Conservation (phyloP, 2,113 vertebrate genomes). For the Artemisiospiza belli region DNA sequence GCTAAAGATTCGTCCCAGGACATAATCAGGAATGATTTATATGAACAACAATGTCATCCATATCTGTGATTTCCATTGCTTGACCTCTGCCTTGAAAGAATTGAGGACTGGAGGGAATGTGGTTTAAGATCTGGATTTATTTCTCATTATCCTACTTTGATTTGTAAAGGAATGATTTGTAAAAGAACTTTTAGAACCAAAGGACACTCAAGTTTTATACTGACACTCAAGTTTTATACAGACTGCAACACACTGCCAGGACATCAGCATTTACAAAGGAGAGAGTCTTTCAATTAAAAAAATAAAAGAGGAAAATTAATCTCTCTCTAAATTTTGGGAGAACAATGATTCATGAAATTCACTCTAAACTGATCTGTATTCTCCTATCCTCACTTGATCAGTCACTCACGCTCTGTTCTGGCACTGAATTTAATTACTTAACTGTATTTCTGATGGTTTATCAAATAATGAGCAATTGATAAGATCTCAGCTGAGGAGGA, state of each 20-base stretch:
- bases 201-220: background rate
- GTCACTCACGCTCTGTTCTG: background rate
- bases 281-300: conserved; percentile 1
- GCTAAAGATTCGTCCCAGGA: background rate
- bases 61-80: background rate
- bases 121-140: background rate
- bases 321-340: background rate
- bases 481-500: conserved; percentile 21
- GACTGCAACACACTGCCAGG: background rate
- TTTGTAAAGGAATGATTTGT: background rate
- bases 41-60: fast-evolving
- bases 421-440: conserved; percentile 47
- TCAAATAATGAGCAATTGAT: conserved; percentile 56
- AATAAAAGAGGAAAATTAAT: background rate
- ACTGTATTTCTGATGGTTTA: conserved; percentile 43
- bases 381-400: background rate
- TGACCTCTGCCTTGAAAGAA: background rate
- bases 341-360: conserved; percentile 24
- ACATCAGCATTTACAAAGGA: background rate
- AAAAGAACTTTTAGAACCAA: background rate
- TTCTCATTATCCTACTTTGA: background rate
- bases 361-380: background rate
- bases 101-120: fast-evolving
- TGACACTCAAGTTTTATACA: background rate
- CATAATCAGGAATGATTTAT: background rate